These are phyloP conservation scores for Rhyacichthys aspro DNA, from an alignment of 2,797 vertebrate species.

Conservation along the genomic window DNA sequence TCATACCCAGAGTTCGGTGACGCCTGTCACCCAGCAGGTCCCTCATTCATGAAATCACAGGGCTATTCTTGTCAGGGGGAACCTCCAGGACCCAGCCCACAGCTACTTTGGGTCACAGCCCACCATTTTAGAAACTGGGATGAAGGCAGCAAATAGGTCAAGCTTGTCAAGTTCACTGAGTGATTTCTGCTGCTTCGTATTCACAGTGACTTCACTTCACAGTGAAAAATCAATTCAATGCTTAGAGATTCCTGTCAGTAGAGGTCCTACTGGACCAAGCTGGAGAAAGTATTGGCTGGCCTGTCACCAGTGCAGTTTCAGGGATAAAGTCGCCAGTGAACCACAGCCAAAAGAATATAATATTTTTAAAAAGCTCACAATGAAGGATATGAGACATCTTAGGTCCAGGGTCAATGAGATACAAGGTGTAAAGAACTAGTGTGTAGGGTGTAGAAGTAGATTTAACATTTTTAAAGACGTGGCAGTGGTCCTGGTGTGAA, in stretches of 20 bases:
- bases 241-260: conserved; percentile 27
- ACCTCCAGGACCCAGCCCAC: conserved; percentile 54
- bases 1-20: conserved; percentile 6
- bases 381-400: conserved; percentile 51
- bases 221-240: conserved; percentile 44
- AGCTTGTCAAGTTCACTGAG: conserved; percentile 13
- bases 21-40: conserved; percentile 46
- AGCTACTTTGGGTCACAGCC: conserved; percentile 45
- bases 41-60: conserved; percentile 74
- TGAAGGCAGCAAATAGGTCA: conserved; percentile 27
- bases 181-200: conserved; percentile 21
- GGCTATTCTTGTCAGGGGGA: conserved; percentile 71
- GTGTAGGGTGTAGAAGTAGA: too few relatives aligned
- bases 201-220: conserved; percentile 39
- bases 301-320: conserved; percentile 74
- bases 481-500: background rate
- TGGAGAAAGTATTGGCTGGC: conserved; percentile 76
- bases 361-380: conserved; percentile 59
- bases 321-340: conserved; percentile 64
- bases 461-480: conserved; percentile 18
- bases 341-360: conserved; percentile 71
- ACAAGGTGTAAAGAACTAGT: conserved; percentile 25
- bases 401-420: conserved; percentile 31
- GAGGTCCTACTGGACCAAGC: conserved; percentile 40
- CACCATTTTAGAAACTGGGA: conserved; percentile 34